Evolutionary conservation across 2,888 invertebrate species (phyloP).

Genomic region (Heliconius erato): DNA sequence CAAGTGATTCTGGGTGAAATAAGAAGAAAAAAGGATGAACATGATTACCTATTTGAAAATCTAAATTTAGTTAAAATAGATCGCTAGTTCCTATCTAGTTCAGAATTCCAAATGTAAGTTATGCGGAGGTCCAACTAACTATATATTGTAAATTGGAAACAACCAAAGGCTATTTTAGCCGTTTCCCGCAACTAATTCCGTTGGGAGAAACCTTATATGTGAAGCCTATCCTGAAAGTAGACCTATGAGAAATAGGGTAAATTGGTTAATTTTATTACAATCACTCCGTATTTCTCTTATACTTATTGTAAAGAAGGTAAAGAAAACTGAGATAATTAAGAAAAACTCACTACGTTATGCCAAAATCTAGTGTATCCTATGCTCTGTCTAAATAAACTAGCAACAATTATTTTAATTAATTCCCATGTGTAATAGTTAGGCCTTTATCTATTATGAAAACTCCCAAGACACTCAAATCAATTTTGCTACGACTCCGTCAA

Average conservation of each 20-base stretch:
- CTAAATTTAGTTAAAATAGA: background rate
- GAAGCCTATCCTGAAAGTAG: constrained; percentile 13
- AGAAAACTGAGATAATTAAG: no score
- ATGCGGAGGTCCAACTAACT: background rate
- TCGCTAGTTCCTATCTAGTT: background rate
- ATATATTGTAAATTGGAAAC: constrained; percentile 23
- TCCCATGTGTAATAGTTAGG: background rate
- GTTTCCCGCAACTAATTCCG: constrained; percentile 3
- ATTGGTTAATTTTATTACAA: background rate
- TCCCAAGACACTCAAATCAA: no score
- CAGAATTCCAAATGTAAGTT: background rate
- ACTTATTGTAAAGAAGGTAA: no score
- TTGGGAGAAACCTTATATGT: constrained; percentile 18
- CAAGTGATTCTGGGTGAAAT: background rate
- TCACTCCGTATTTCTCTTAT: background rate
- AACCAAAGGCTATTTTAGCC: constrained; percentile 7
- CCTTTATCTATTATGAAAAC: background rate
- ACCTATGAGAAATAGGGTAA: background rate
- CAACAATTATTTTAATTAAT: background rate
- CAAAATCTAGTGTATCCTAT: no score
- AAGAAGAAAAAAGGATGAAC: background rate
- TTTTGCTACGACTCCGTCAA: no score
- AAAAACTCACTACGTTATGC: no score
- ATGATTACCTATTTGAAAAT: background rate
- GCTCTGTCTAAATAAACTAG: no score